Evolutionary conservation across 2,113 vertebrate species (phyloP).

Genomic region (Apteryx owenii): DNA sequence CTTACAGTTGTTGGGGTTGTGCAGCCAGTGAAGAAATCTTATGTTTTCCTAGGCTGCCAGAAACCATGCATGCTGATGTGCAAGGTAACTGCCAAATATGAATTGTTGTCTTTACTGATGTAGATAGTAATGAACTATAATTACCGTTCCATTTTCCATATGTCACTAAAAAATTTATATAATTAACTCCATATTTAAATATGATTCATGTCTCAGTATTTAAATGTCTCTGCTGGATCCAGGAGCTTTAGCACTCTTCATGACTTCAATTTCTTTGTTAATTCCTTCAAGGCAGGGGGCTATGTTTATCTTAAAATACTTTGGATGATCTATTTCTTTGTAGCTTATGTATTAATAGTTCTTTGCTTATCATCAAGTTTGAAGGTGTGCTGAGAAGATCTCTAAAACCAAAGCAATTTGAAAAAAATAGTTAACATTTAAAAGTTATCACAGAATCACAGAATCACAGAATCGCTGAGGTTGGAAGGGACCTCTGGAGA

Average conservation of each 20-base stretch:
- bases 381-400: background rate
- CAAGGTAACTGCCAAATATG: conserved; percentile 49
- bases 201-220: conserved; percentile 51
- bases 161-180: conserved; percentile 23
- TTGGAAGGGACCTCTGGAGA: too few relatives aligned
- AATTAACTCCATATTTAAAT: conserved; percentile 64
- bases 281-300: conserved; percentile 43
- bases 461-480: too few relatives aligned
- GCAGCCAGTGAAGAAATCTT: background rate
- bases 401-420: background rate
- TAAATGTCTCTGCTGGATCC: conserved; percentile 41
- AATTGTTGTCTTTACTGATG: conserved; percentile 50
- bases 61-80: background rate
- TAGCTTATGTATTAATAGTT: background rate
- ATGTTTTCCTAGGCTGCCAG: background rate
- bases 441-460: too few relatives aligned
- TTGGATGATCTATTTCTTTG: background rate
- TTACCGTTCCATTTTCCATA: conserved; percentile 61
- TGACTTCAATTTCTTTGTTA: conserved; percentile 32
- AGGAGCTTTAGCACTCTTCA: conserved; percentile 4
- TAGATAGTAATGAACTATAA: conserved; percentile 55
- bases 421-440: background rate
- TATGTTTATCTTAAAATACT: background rate
- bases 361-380: background rate
- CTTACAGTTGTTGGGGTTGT: background rate